Evolutionary conservation across 2,888 invertebrate species (phyloP).

Genomic region (Dyspetes luteomarginatus): DNA sequence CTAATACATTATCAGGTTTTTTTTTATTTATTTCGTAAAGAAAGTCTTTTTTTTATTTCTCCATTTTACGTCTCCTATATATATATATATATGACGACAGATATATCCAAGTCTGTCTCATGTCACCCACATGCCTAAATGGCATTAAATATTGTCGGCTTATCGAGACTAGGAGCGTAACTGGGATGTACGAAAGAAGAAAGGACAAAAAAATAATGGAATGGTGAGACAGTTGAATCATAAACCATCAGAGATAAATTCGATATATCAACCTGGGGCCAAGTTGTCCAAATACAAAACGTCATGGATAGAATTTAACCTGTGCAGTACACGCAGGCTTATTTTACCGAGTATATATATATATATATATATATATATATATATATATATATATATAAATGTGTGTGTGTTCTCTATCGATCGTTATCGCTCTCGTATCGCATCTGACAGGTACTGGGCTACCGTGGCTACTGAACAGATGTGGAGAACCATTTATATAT

Average conservation of each 20-base stretch:
- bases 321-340: slow-evolving; percentile 8
- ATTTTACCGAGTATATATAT: slow-evolving; percentile 7
- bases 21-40: too few species aligned
- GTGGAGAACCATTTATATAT: slow-evolving; percentile 38
- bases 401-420: slow-evolving; percentile 45
- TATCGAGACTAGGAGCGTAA: not conserved
- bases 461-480: slow-evolving; percentile 48
- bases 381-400: not conserved
- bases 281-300: slow-evolving; percentile 46
- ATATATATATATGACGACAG: too few species aligned
- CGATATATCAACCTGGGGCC: not conserved
- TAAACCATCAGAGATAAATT: slow-evolving; percentile 11
- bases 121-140: not conserved
- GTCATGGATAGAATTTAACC: slow-evolving; percentile 39
- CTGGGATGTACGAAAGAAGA: slow-evolving; percentile 8
- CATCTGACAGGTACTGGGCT: slow-evolving; percentile 62
- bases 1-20: too few species aligned
- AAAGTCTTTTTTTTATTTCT: too few species aligned
- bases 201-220: not conserved
- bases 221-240: slow-evolving; percentile 3
- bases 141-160: not conserved
- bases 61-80: too few species aligned
- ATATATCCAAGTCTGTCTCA: too few species aligned
- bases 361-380: slow-evolving; percentile 2
- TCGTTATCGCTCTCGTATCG: slow-evolving; percentile 58